Conservation (phyloP, 2,113 vertebrate species). For the Python bivittatus region DNA sequence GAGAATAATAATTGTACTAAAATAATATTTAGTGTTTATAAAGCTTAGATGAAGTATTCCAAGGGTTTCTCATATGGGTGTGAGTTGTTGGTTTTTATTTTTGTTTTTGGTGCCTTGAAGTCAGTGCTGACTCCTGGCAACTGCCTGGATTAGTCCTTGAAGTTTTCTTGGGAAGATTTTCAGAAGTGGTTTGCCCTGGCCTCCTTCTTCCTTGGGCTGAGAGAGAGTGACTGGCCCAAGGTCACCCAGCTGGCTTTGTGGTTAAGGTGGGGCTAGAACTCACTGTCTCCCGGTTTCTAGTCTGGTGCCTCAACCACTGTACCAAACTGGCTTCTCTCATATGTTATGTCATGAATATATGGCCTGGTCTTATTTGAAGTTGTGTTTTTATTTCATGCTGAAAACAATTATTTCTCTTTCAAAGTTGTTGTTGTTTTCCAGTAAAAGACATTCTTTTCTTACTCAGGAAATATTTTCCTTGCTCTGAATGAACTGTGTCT, state of each 20-base stretch:
- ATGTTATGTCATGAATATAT: background rate
- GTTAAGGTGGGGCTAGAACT: background rate
- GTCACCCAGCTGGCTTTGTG: background rate
- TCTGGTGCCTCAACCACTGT: background rate
- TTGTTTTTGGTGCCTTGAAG: background rate
- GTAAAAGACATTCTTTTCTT: background rate
- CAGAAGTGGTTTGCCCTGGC: too few relatives aligned
- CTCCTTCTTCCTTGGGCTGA: too few relatives aligned
- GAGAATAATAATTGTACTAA: background rate
- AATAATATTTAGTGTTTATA: background rate
- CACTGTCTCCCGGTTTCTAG: background rate
- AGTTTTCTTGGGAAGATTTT: too few relatives aligned
- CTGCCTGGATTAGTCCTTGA: too few relatives aligned
- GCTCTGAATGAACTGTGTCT: background rate
- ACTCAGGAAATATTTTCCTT: background rate
- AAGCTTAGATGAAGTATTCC: background rate
- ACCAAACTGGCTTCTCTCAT: background rate
- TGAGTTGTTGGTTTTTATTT: background rate
- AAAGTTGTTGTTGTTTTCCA: background rate
- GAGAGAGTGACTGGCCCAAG: too few relatives aligned
- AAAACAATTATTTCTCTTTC: background rate
- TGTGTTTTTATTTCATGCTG: background rate
- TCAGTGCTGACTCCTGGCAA: too few relatives aligned
- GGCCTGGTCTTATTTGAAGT: background rate
- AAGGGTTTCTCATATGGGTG: background rate